Evolutionary conservation across 2,797 vertebrate species (phyloP).

Genomic region (Morelia viridis): DNA sequence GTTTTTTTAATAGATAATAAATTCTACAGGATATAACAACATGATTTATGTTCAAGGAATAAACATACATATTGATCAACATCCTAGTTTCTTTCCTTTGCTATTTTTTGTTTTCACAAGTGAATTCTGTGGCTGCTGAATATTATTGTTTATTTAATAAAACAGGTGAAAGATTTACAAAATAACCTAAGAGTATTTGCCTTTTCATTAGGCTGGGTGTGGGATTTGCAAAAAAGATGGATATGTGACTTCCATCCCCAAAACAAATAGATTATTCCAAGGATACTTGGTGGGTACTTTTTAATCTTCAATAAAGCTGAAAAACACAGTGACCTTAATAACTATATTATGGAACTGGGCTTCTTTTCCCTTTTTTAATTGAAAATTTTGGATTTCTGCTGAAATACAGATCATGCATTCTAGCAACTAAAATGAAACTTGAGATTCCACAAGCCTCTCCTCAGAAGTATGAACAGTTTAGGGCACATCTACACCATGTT

Average conservation of each 20-base stretch:
- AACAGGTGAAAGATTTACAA: background rate
- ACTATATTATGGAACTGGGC: background rate
- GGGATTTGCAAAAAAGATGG: background rate
- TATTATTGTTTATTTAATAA: background rate
- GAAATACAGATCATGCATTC: background rate
- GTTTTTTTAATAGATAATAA: conserved; percentile 47
- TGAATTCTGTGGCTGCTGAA: background rate
- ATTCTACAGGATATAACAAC: conserved; percentile 35
- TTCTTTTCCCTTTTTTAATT: background rate
- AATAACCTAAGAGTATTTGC: background rate
- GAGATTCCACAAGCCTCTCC: background rate
- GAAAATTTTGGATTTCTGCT: background rate
- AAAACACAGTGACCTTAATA: background rate
- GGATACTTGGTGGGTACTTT: background rate
- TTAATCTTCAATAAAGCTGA: background rate
- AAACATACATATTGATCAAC: conserved; percentile 9
- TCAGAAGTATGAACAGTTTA: background rate
- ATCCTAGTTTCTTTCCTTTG: conserved; percentile 22
- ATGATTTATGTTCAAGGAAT: conserved; percentile 16
- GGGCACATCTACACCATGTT: no score
- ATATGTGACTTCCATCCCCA: background rate
- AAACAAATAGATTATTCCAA: background rate
- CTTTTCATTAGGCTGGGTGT: background rate
- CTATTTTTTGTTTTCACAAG: conserved; percentile 23
- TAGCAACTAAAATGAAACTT: background rate